Evolutionary conservation across 1,140 invertebrate species (phyloP), one percentile per base, ranked within the genome.

Genomic region (Heterodera carotae): DNA sequence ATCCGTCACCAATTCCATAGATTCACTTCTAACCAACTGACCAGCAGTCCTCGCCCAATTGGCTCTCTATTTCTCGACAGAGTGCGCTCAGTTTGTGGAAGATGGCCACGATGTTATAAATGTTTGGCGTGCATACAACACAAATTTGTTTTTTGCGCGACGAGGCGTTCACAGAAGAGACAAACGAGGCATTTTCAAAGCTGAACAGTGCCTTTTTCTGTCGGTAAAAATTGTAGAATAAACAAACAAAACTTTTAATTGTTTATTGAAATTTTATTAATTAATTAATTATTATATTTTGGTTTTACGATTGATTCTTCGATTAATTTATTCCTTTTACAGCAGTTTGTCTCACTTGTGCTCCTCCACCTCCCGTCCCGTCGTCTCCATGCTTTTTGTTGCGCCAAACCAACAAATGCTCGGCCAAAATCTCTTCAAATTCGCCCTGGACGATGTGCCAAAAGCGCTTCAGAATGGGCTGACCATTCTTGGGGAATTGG

Each of bases 381-480:
- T 39, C 27, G 33, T 48, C 29, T 48, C 39, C 7, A 27, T 18
- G 15, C 18, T 70, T 64, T 60, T 79, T 67, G 34, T 72, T 71
- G 10, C 85, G 79, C 56, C 78, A 80, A 56, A 86, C 81, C 66
- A 87, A 79, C 25, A 87, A 66, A 79, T 87, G 84, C 22, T 86
- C 84, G 18, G 76, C 79, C 27, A 84, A 60, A 12, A 84, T 64
- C 36, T 64, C 69, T 67, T 84, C 78, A 43, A 84, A 67, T 18
- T 76, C 82, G 8, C 66, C 69, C 71, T 86, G 85, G 5, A 76
- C 75, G 34, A 73, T 76, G 27, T 67, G 69, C 84, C 84, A 84
- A 66, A 84, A 84, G 18, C 76, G 53, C n/a, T 53, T 68, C n/a
- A 84, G n/a, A 31, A 76, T 66, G 34, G 36, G 75, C 48, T 48